These are phyloP conservation scores for Acipenser ruthenus DNA, from an alignment of 2,797 vertebrate genomes.

Conservation along the genomic window DNA sequence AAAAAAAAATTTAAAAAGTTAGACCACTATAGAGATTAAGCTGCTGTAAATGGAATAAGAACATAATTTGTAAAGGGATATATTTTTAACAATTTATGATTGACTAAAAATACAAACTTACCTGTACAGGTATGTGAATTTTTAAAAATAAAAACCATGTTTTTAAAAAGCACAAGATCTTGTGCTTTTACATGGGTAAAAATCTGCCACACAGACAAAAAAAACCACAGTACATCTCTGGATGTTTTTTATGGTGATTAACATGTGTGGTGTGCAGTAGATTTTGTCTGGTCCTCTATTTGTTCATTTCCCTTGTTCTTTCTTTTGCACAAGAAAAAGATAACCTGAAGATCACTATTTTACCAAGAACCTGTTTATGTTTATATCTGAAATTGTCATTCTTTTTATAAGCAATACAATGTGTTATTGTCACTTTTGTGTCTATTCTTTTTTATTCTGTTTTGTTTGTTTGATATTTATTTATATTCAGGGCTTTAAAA, in stretches of 20 bases:
- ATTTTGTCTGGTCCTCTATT: constrained; percentile 25
- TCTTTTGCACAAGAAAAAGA: not conserved
- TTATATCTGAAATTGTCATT: constrained; percentile 40
- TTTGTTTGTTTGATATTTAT: constrained; percentile 15
- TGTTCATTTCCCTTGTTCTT: constrained; percentile 25
- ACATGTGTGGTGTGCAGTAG: no score
- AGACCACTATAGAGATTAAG: no score
- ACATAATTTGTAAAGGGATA: not conserved
- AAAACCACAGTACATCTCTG: no score
- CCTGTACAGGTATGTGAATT: no score
- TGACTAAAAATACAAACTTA: no score
- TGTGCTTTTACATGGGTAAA: no score
- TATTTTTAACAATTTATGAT: not conserved
- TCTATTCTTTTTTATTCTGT: not conserved
- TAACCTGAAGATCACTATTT: constrained; percentile 27
- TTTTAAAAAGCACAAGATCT: not conserved
- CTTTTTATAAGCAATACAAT: constrained; percentile 11
- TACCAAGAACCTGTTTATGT: constrained; percentile 33
- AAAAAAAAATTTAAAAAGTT: no score
- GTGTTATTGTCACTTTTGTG: not conserved
- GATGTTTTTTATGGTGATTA: no score
- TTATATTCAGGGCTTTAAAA: constrained; percentile 14
- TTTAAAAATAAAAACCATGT: no score
- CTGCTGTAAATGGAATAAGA: not conserved
- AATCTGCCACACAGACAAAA: no score